Evolutionary conservation across 2,113 vertebrate species (phyloP), one percentile per base, ranked within the genome.

Genomic region (Myiagra hebetior): DNA sequence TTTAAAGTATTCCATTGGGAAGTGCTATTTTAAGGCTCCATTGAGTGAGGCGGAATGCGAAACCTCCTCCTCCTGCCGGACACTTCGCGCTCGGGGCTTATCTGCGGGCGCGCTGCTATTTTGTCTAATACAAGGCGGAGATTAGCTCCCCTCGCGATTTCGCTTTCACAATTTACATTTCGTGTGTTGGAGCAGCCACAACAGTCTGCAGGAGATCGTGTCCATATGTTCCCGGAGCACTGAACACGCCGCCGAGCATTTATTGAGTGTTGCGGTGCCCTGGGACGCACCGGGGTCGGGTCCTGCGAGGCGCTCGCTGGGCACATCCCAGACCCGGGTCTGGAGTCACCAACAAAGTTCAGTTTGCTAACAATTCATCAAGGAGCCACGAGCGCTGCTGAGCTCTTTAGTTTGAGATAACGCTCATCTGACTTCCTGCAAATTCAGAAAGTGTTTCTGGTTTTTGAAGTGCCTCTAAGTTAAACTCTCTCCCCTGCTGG

Each of bases 1-100:
- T 96, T 93, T 93, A 39, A 96, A 86, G 56, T 70, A 77, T 30
- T 93, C 93, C 93, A 93, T 60, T 93, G 93, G 95, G 93, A 96
- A 94, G 92, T 87, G 95, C 96, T 96, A 96, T 96, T 96, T 97
- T 97, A 96, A 96, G 95, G 62, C 64, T 94, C 60, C 92, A 93
- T 85, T 96, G 93, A 95, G 93, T 64, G 83, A 33, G 76, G 91
- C 33, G 73, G 96, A 96, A 94, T 91, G 88, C 3, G 86, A 92
- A 75, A 33, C 85, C 95, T 92, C 75, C 92, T 92, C 75, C 92
- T 73, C 87, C 79, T 14, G 20, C 76, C 9, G 60, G 83, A 56
- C 91, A 53, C 85, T 96, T 93, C 90, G 21, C 95, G 30, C 93
- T 91, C 21, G 82, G 46, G 26, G 91, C 95, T 97, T 95, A 95